phyloP scores from a whole-genome alignment of 2,888 invertebrate genomes.

The Therioaphis trifolii region DNA sequence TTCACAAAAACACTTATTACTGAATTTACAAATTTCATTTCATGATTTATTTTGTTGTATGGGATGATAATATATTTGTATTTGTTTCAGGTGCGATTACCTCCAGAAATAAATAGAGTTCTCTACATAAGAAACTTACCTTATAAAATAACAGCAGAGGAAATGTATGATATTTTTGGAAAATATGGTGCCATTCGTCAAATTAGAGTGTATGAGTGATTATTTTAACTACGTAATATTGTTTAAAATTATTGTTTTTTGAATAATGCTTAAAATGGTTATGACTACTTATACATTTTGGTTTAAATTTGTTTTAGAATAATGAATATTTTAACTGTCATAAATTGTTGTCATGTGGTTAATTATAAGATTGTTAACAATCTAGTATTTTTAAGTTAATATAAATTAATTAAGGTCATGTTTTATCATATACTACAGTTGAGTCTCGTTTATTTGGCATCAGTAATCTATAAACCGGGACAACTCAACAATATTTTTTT shows the following conservation, averaged over 20 bases:
- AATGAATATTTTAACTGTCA: no score
- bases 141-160: constrained; percentile 98
- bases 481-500: no score
- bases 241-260: not conserved
- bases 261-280: not conserved
- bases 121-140: constrained; percentile 96
- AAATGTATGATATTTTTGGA: constrained; percentile 99
- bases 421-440: no score
- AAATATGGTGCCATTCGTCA: constrained; percentile 99
- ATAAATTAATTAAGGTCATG: no score
- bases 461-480: no score
- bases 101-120: constrained; percentile 98
- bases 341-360: not conserved
- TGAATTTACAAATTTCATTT: not conserved
- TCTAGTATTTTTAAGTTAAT: no score
- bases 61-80: not conserved
- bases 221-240: not conserved
- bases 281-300: not conserved
- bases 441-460: no score
- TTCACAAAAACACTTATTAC: no score
- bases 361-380: no score
- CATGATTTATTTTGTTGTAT: not conserved
- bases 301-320: no score
- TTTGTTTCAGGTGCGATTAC: constrained; percentile 86
- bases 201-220: constrained; percentile 95